Base-by-base conservation (phyloP, 2,797 vertebrate species). In the Lycodopsis pacificus region DNA sequence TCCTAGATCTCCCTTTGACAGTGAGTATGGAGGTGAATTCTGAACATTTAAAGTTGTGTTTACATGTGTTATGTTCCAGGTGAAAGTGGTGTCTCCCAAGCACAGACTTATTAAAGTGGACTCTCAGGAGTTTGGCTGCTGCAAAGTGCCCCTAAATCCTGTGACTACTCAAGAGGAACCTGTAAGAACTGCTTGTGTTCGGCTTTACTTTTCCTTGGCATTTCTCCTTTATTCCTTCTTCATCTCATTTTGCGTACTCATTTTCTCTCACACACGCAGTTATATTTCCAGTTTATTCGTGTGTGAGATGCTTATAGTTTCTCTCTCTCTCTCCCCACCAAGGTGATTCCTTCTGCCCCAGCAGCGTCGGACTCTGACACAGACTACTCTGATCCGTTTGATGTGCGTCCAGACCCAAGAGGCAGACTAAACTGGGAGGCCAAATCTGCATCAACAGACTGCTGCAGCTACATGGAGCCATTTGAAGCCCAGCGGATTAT, bases 81-180 rank as follows among this genome's bases (percentile, higher is more conserved):
- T 94, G 40, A 97, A 96, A 86, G 95, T 95, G 17, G 90, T 96
- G 49, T 97, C 97, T n/a, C 97, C 97, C 12, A 97, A 96, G 86
- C 97, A 97, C 89, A 93, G 97, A 79, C 95, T 98, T 32, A 97
- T 98, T 91, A 98, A 97, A 92, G 96, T 98, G 91, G 97, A 98
- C 66, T 96, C 96, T 32, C 95, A 96, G 2, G 96, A 97, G 86
- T 94, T 96, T 84, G 95, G 95, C 58, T 94, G 95, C 65, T 95
- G 94, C 91, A 96, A 95, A 89, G 87, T 91, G 56, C 91, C 95
- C 13, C 76, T 96, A 80, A 95, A 93, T 85, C 86, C 92, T 3
- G 89, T 95, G 73, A 92, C 92, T 32, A 84, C 93, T 0, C 92
- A 91, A 66, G 95, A 96, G 54, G 93, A 95, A 65, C 94, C 94